Base-by-base conservation (phyloP, 2,888 invertebrate species). In the Arctia plantaginis region DNA sequence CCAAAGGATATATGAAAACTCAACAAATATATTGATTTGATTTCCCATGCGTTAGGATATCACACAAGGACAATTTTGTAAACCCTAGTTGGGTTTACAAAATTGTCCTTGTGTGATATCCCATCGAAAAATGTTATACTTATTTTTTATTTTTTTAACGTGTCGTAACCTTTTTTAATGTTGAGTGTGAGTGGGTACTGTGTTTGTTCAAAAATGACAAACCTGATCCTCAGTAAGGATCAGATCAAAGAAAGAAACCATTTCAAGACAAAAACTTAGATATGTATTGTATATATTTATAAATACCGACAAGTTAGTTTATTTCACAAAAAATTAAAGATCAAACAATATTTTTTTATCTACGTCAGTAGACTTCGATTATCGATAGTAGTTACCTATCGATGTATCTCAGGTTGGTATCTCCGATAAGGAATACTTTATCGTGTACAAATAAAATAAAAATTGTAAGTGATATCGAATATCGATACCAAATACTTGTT, bases 311-410 rank as follows among this genome's bases (percentile, higher is more conserved):
- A 10, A 10, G 12, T 12, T 12, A 4, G 4, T 55, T 13, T 13
- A 23, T 51, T 51, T 51, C 2, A 8, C 47, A 47, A 47, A 51
- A 0, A n/a, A 51, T 3, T 51, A 51, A 51, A 51, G 23, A n/a
- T 59, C 39, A 51, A 69, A 69, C 51, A 6, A 59, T 18, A 23
- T 20, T 39, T 59, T 13, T 59, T 69, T 69, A 69, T 59, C 39
- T 59, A 3, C 55, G 55, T 66, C 39, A 69, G n/a, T 20, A 69
- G 59, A 69, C 59, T 39, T 59, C 69, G 27, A 39, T 69, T 69
- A 69, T 69, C 69, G 35, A 23, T 51, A 20, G 47, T 47, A 2
- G 20, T 10, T n/a, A 55, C 51, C 51, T 51, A 55, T 55, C n/a
- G 3, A 12, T 55, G n/a, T 55, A 13, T 27, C n/a, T 55, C 12